Percentiles rank a stretch among this genome's conserved stretches.
phyloP scores from a whole-genome alignment of 53 echinoderm and acorn worm genomes.

The Paracentrotus lividus region DNA sequence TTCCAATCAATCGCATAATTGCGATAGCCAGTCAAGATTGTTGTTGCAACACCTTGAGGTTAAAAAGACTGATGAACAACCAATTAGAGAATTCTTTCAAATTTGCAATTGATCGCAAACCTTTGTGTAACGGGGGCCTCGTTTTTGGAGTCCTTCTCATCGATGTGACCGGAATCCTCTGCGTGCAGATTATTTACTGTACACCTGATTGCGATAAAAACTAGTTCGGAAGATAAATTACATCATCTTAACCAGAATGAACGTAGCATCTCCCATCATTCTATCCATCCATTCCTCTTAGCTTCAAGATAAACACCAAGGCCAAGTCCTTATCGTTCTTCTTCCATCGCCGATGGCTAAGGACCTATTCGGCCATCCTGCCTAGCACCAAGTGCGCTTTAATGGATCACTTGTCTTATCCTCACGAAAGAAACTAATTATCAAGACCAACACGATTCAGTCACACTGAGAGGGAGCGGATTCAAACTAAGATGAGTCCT shows the following conservation, averaged over 20 bases:
- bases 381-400: not conserved
- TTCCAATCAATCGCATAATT: too few species aligned
- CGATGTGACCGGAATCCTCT: not conserved
- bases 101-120: too few species aligned
- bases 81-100: too few species aligned
- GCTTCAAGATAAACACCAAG: slow-evolving; percentile 32
- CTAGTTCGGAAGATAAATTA: slow-evolving; percentile 17
- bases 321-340: not conserved
- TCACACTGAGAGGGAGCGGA: too few species aligned
- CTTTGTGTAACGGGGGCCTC: too few species aligned
- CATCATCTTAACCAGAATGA: not conserved
- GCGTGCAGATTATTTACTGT: not conserved
- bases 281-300: slow-evolving; percentile 27
- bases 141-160: not conserved
- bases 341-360: slow-evolving; percentile 20
- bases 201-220: not conserved
- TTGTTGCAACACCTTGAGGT: too few species aligned
- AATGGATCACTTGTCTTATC: slow-evolving; percentile 25
- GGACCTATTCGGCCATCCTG: not conserved
- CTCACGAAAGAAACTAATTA: not conserved
- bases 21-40: too few species aligned
- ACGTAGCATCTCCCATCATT: not conserved
- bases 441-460: not conserved
- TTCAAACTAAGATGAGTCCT: too few species aligned
- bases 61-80: too few species aligned